Base-by-base conservation (phyloP, 2,113 vertebrate species). In the Rhinopomastus cyanomelas region DNA sequence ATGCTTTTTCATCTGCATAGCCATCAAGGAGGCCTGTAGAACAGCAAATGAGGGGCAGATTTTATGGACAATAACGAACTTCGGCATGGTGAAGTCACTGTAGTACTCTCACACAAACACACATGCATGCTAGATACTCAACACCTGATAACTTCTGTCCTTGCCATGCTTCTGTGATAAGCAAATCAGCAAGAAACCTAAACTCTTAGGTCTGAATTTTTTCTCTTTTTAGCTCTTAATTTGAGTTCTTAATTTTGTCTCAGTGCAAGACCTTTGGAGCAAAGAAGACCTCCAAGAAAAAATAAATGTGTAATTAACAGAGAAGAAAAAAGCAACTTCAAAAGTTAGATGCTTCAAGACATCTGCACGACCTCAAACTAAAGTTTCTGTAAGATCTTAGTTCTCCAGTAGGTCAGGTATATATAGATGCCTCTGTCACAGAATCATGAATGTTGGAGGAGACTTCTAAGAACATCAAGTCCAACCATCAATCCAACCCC, bases 21-120 rank as follows among this genome's bases (percentile, higher is more conserved):
- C 98, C 98, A 96, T 99, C 99, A 95, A 99, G 98, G 94, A 99
- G 80, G 90, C 98, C 99, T 99, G 75, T 44, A 85, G 69, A 66
- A 95, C 17, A 95, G 30, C 69, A 68, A 51, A 53, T 62, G 66
- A 9, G n/a, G 55, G 34, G 44, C 32, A 75, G 11, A 77, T 81
- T 79, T 80, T 94, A 60, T 2, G 77, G 29, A 81, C 26, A 65
- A 65, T 37, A 56, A 65, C 44, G 6, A 27, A 23, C 15, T 55
- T 68, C 74, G 62, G 56, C 65, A n/a, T 26, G 3, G 18, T 64
- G 26, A 87, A 75, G 8, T 77, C 51, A 25, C 36, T 12, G 27
- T 2, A 42, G 39, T 34, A 57, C 44, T 69, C 67, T 57, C 30
- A 72, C 6, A 32, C 7, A 14, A 53, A 80, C 14, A 27, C 16